A percentile compares a stretch with the other conserved stretches of the same genome.
Evolutionary conservation across 2,113 vertebrate genomes (phyloP).

Genomic region (Stictonetta naevosa): DNA sequence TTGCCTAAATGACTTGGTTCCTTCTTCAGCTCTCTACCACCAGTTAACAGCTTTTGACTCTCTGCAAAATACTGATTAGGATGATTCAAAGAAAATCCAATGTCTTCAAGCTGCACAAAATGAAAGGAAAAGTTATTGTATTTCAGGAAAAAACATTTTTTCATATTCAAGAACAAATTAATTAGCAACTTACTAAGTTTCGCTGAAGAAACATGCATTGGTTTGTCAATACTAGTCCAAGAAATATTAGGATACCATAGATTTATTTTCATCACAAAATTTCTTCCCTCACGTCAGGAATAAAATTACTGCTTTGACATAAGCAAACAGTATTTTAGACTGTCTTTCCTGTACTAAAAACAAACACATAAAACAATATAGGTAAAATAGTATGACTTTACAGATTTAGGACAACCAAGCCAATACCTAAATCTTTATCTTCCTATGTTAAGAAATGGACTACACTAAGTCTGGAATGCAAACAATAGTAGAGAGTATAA

Average conservation of each 20-base stretch:
- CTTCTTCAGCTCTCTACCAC: slow-evolving; percentile 85
- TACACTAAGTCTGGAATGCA: neutral
- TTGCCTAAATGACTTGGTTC: slow-evolving; percentile 77
- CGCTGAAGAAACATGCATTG: neutral
- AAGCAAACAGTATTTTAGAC: neutral
- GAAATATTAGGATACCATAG: neutral
- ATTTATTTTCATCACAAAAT: neutral
- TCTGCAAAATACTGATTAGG: slow-evolving; percentile 98
- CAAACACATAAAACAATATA: neutral
- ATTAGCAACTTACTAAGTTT: neutral
- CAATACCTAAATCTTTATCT: neutral
- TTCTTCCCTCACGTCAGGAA: neutral
- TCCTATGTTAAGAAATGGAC: neutral
- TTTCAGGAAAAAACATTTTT: neutral
- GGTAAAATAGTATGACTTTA: neutral
- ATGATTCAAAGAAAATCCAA: slow-evolving; percentile 92
- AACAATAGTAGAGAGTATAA: neutral
- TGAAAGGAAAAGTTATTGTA: neutral
- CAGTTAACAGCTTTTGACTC: slow-evolving; percentile 82
- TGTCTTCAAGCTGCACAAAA: slow-evolving; percentile 85
- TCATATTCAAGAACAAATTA: neutral
- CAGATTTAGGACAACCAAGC: neutral
- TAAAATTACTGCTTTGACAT: neutral
- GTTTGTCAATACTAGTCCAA: neutral
- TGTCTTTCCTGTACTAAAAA: neutral